phyloP scores from a whole-genome alignment of 2,113 vertebrate genomes.

The Copsychus sechellarum region DNA sequence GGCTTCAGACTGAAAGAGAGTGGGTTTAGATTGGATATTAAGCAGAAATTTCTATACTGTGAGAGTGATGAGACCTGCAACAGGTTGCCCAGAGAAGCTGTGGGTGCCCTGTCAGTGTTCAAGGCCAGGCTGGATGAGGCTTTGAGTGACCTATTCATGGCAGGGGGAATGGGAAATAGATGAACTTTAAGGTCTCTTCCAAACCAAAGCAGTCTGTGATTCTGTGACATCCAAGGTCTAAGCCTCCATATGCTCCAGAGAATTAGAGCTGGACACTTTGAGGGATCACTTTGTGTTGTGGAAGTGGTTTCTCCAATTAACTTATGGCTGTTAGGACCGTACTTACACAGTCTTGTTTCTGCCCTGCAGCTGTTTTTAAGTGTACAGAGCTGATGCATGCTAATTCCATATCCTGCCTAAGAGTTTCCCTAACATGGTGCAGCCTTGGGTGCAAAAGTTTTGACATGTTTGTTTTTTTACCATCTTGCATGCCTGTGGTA shows the following conservation, averaged over 20 bases:
- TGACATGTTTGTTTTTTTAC: not conserved
- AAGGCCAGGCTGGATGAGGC: not conserved
- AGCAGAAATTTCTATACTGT: not conserved
- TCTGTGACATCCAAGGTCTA: not conserved
- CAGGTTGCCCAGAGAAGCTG: not conserved
- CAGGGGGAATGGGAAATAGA: not conserved
- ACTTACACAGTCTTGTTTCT: not conserved
- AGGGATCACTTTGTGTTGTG: not conserved
- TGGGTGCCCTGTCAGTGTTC: not conserved
- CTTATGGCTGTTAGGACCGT: not conserved
- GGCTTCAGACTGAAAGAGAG: not conserved
- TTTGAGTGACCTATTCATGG: not conserved
- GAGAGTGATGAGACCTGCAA: not conserved
- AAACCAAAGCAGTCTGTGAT: not conserved
- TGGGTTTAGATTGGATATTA: not conserved
- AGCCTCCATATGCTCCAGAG: not conserved
- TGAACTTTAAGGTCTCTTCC: not conserved
- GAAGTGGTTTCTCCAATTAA: not conserved
- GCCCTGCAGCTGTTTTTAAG: not conserved
- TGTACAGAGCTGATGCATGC: not conserved
- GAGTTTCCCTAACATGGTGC: not conserved
- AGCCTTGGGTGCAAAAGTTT: constrained; percentile 2
- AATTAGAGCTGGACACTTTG: not conserved
- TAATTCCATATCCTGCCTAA: not conserved
- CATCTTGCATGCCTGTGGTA: not conserved